Percentiles rank a stretch among this genome's conserved stretches.
Conservation (phyloP, 2,113 vertebrate genomes). For the Verasper variegatus region DNA sequence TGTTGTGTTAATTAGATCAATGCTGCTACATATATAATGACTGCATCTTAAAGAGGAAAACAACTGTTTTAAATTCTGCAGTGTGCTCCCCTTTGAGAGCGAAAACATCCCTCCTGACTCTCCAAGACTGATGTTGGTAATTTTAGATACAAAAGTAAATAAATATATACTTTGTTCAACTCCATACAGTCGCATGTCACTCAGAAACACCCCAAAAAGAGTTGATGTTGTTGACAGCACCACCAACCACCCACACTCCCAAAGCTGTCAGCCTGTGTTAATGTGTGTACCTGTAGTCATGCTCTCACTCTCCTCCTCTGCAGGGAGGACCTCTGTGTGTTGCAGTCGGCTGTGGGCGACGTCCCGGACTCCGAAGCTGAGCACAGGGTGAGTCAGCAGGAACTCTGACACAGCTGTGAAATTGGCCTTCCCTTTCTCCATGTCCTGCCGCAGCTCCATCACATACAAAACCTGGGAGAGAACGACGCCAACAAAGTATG, state of each 20-base stretch:
- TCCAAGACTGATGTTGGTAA: too few relatives aligned
- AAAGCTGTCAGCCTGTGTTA: too few relatives aligned
- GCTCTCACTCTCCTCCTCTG: slow-evolving; percentile 93
- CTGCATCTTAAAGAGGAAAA: not conserved
- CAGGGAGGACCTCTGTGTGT: slow-evolving; percentile 93
- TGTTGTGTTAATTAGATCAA: slow-evolving; percentile 3
- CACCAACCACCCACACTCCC: too few relatives aligned
- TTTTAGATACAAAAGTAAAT: not conserved
- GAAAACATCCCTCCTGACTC: too few relatives aligned
- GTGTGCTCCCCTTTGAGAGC: too few relatives aligned
- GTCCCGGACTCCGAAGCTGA: slow-evolving; percentile 96
- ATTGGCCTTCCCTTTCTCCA: slow-evolving; percentile 91
- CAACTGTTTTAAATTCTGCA: not conserved
- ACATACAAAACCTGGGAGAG: slow-evolving; percentile 92
- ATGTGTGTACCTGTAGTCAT: slow-evolving; percentile 83
- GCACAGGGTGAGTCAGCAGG: slow-evolving; percentile 95
- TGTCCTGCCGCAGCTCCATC: slow-evolving; percentile 96
- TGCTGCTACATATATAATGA: not conserved
- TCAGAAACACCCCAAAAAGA: too few relatives aligned
- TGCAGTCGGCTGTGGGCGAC: slow-evolving; percentile 88
- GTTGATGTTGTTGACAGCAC: too few relatives aligned
- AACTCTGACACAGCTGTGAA: slow-evolving; percentile 98
- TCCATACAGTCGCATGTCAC: too few relatives aligned
- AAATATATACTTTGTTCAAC: too few relatives aligned
- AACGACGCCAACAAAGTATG: not conserved